Conservation (phyloP, 1,140 invertebrate species). For the Medauroidea extradentata region DNA sequence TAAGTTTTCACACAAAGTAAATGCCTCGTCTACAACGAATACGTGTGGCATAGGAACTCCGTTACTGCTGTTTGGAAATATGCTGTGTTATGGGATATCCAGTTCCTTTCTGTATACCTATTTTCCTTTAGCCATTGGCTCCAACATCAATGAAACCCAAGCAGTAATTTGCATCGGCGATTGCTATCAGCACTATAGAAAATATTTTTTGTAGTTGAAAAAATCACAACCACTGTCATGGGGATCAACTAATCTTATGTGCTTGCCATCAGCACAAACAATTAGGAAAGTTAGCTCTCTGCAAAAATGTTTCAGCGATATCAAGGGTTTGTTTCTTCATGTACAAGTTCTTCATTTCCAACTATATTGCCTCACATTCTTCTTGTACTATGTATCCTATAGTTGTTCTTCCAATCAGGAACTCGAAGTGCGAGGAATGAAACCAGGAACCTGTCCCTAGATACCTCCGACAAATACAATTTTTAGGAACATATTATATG, state of each 20-base stretch:
- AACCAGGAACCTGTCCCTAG: no score
- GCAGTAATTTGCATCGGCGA: conserved; percentile 30
- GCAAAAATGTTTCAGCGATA: neutral
- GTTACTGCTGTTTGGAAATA: neutral
- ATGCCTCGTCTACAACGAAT: conserved; percentile 42
- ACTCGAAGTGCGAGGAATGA: no score
- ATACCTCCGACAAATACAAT: no score
- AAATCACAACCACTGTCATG: conserved; percentile 24
- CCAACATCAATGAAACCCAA: conserved; percentile 32
- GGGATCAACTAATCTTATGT: conserved; percentile 28
- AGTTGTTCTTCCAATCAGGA: neutral
- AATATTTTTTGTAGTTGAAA: conserved; percentile 37
- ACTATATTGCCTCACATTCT: neutral
- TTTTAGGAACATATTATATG: no score
- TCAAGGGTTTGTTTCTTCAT: neutral
- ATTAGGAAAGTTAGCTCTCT: conserved; percentile 28
- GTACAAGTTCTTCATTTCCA: neutral
- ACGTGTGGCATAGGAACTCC: neutral
- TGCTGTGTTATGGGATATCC: neutral
- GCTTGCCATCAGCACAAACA: conserved; percentile 26
- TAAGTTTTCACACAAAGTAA: conserved; percentile 38
- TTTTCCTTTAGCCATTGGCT: conserved; percentile 19
- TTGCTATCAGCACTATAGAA: conserved; percentile 33
- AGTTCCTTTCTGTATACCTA: neutral
- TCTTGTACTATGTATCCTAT: neutral